phyloP scores from a whole-genome alignment of 2,113 vertebrate species.

The Archilochus colubris region DNA sequence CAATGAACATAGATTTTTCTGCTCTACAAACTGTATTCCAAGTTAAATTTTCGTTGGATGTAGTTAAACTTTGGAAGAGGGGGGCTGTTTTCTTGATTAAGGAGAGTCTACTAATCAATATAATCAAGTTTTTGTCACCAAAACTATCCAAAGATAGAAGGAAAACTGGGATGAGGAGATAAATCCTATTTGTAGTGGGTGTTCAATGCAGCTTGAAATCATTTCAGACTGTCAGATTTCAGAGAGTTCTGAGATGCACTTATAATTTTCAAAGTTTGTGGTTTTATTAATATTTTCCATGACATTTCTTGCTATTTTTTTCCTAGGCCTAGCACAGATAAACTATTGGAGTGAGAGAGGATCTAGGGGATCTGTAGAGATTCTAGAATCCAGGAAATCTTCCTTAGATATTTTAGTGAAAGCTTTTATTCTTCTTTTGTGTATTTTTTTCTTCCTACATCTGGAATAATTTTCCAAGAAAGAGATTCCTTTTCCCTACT shows the following conservation, averaged over 20 bases:
- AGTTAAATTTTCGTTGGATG: neutral
- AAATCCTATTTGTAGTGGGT: neutral
- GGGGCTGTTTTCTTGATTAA: neutral
- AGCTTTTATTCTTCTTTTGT: neutral
- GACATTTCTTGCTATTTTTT: neutral
- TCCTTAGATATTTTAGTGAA: neutral
- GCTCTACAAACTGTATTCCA: neutral
- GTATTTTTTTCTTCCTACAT: neutral
- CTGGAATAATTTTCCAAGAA: constrained; percentile 41
- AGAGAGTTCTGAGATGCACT: neutral
- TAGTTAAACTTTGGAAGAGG: neutral
- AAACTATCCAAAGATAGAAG: neutral
- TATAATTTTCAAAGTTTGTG: neutral
- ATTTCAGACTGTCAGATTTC: neutral
- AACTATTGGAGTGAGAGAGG: neutral
- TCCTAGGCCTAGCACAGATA: neutral
- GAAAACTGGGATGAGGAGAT: neutral
- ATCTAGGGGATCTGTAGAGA: neutral
- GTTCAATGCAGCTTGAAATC: neutral
- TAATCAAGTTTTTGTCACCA: neutral
- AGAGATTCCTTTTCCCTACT: neutral
- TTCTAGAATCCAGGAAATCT: neutral
- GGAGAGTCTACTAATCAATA: neutral
- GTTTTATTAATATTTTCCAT: neutral
- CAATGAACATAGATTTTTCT: neutral